Percentiles rank a stretch among this genome's conserved stretches.
Evolutionary conservation across 2,888 invertebrate genomes (phyloP).

Genomic region (Gibbula magus): DNA sequence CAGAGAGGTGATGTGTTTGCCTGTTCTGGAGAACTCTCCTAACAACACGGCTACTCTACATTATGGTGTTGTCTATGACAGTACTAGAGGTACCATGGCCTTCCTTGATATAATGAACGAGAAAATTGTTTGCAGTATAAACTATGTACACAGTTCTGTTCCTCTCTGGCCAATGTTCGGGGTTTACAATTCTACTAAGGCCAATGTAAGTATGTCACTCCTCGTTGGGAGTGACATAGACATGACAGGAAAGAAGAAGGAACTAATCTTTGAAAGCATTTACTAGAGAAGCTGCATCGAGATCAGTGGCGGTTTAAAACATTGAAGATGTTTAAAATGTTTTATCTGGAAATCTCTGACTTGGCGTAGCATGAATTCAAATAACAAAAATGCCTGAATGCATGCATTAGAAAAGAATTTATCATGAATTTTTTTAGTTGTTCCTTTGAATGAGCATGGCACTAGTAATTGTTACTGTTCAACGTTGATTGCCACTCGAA

Average conservation of each 20-base stretch:
- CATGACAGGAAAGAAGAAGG: not conserved
- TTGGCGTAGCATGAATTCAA: too few relatives aligned
- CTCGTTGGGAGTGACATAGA: not conserved
- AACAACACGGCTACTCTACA: not conserved
- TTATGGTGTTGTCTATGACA: slow-evolving; percentile 5
- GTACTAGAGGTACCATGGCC: not conserved
- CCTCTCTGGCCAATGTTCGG: not conserved
- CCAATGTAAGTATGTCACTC: not conserved
- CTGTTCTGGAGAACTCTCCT: not conserved
- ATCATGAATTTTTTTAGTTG: too few relatives aligned
- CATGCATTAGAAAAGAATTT: too few relatives aligned
- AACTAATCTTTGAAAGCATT: not conserved
- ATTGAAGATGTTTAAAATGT: too few relatives aligned
- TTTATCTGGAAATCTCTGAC: too few relatives aligned
- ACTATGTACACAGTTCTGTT: not conserved
- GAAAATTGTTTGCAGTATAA: not conserved
- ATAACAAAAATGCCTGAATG: too few relatives aligned
- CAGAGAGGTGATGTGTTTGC: not conserved
- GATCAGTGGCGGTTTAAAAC: too few relatives aligned
- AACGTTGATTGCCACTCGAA: too few relatives aligned
- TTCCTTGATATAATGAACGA: not conserved
- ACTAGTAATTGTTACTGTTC: too few relatives aligned
- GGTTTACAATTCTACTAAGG: not conserved
- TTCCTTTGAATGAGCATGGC: too few relatives aligned
- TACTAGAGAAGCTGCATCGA: too few relatives aligned